Evolutionary conservation across 1,140 invertebrate genomes (phyloP), one percentile per base, ranked within the genome.

Genomic region (Cydia amplana): DNA sequence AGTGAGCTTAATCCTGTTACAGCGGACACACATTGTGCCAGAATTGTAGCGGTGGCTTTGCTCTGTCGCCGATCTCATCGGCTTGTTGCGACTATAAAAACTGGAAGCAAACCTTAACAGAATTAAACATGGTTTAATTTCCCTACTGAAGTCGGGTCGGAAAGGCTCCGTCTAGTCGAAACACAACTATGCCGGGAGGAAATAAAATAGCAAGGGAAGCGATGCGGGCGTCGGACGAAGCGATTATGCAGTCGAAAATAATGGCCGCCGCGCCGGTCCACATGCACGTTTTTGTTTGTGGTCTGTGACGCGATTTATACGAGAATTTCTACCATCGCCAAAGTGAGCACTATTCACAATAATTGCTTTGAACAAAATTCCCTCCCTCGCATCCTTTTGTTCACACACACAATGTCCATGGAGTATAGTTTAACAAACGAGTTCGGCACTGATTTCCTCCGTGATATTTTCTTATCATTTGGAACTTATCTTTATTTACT

Each of bases 201-300:
- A 91, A 91, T 92, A 92, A 92, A 93, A 93, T 93, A 93, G 90
- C 85, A 87, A 87, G 91, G 89, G 89, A 90, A 92, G 86, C 91
- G 88, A 89, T 91, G 91, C 91, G 91, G 90, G 90, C 88, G 89
- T 91, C 86, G 90, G 91, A 92, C 91, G 91, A 91, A 91, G 88
- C 91, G 91, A 92, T 92, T 92, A 92, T 92, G 89, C 91, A 91
- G 91, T 92, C 90, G 90, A 93, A 90, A 93, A 91, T 93, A 93
- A 91, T 93, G 90, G 91, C 82, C 87, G 86, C 88, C 87, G 88
- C 87, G 86, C 88, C 87, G 88, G 90, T 93, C 91, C 90, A 90
- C 91, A 90, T 93, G 90, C 89, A 93, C 90, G 91, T 93, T 93
- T 93, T 93, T 93, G 91, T 93, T 93, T 93, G 91, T 91, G 91